phyloP scores from a whole-genome alignment of 2,113 vertebrate species.

The Dicerorhinus sumatrensis region DNA sequence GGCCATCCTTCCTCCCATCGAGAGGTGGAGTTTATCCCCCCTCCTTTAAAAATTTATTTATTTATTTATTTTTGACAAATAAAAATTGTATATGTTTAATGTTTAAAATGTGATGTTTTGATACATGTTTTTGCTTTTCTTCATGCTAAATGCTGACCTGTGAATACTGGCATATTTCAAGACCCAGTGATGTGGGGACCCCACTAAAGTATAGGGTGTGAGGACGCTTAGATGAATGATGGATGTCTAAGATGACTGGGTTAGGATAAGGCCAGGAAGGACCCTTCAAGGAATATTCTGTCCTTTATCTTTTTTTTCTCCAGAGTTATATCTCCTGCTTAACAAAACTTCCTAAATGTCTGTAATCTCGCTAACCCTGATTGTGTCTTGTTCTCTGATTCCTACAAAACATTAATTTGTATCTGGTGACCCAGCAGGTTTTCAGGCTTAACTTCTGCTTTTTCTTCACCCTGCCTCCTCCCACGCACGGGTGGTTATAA shows the following conservation, averaged over 20 bases:
- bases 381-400: background rate
- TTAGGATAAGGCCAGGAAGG: background rate
- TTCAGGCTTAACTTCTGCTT: background rate
- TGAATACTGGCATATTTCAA: background rate
- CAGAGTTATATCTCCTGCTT: background rate
- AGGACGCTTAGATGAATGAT: background rate
- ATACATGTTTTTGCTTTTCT: background rate
- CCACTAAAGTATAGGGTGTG: fast-evolving
- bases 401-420: background rate
- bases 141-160: background rate
- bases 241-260: background rate
- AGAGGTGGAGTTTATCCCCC: background rate
- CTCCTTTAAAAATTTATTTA: background rate
- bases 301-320: background rate
- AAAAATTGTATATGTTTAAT: background rate
- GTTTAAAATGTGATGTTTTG: background rate
- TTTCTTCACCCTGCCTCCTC: background rate
- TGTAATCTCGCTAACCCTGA: background rate
- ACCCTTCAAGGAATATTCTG: background rate
- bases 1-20: background rate
- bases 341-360: background rate
- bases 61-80: background rate
- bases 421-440: background rate
- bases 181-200: background rate
- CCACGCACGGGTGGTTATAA: background rate